phyloP scores from a whole-genome alignment of 2,888 invertebrate genomes.

The Hecatera dysodea region DNA sequence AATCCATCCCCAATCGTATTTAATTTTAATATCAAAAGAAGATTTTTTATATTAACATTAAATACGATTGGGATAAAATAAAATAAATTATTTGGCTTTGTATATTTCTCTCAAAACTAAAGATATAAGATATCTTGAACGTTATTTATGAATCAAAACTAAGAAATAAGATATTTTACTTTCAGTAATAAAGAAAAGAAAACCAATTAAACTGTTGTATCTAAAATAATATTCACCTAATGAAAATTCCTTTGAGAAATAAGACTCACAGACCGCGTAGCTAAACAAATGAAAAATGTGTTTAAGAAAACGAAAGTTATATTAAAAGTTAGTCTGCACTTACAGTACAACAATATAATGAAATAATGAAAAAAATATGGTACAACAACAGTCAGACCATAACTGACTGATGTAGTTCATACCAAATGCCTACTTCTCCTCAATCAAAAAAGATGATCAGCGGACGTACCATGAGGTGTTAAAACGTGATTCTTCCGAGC shows the following conservation, averaged over 20 bases:
- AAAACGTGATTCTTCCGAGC: no score
- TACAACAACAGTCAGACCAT: neutral
- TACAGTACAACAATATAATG: neutral
- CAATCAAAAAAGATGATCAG: no score
- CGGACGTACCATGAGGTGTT: no score
- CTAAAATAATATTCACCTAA: constrained; percentile 22
- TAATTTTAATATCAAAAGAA: no score
- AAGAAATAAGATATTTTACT: constrained; percentile 1
- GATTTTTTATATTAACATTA: no score
- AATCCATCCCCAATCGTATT: no score
- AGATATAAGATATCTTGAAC: constrained; percentile 10
- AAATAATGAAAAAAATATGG: neutral
- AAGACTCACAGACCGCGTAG: neutral
- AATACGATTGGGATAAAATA: no score
- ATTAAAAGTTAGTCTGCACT: neutral
- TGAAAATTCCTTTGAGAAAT: constrained; percentile 24
- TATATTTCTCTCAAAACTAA: neutral
- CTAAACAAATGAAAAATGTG: constrained; percentile 11
- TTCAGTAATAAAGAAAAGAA: constrained; percentile 9
- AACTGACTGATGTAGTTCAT: no score
- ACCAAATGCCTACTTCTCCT: no score
- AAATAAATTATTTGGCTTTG: no score
- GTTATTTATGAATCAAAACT: constrained; percentile 2
- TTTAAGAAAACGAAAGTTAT: constrained; percentile 1
- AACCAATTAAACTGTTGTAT: constrained; percentile 7